Conservation (phyloP, 2,113 vertebrate species). For the Chloroceryle aenea region DNA sequence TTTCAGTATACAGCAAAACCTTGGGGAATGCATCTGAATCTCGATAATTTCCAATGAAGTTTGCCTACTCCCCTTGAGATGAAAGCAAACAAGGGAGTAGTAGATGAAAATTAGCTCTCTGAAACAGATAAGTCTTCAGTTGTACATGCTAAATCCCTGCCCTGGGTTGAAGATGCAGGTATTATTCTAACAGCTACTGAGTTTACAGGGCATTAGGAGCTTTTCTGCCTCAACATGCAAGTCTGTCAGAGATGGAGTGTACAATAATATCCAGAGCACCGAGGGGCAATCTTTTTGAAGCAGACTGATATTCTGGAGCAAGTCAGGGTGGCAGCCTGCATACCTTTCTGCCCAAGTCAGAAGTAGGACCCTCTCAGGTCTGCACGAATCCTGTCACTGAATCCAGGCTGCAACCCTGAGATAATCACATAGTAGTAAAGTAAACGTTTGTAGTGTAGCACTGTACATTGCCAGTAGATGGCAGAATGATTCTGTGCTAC, state of each 20-base stretch:
- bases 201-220: neutral
- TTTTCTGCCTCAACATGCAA: neutral
- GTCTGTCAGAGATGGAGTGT: neutral
- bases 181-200: neutral
- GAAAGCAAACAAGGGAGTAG: neutral
- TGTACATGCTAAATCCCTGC: neutral
- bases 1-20: neutral
- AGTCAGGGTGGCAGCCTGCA: neutral
- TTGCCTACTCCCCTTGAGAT: neutral
- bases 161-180: neutral
- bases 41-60: neutral
- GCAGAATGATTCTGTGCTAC: neutral
- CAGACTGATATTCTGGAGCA: neutral
- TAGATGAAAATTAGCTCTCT: neutral
- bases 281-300: neutral
- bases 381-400: neutral
- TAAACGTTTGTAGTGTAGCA: neutral
- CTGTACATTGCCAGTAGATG: constrained; percentile 13
- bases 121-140: neutral
- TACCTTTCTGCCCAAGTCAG: neutral
- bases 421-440: neutral
- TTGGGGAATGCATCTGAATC: neutral
- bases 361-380: neutral
- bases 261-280: neutral
- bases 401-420: neutral